Evolutionary conservation across 2,888 invertebrate species (phyloP), one percentile per base, ranked within the genome.

Genomic region (Cephus spinipes): DNA sequence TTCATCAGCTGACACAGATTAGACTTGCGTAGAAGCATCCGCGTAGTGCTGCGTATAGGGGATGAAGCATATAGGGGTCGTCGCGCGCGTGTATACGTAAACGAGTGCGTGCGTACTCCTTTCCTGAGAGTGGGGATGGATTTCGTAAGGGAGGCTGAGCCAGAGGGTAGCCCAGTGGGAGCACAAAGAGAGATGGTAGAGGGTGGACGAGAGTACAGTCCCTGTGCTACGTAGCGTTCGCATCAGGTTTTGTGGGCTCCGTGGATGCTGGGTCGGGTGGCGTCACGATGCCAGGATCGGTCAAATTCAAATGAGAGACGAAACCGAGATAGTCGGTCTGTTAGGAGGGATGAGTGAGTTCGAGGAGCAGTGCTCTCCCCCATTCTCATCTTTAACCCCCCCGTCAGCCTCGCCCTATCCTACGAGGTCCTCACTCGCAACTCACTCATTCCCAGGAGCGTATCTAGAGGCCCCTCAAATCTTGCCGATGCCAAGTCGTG

Each of bases 221-320:
- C 23, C 23, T 23, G 1, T 9, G 55, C 55, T 23, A 55, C 55
- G 55, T 6, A 55, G 55, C 23, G 23, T 15, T 55, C 55, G 73
- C 79, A 82, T 80, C 40, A 77, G 81, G 79, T 83, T 83, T 82
- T 76, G 79, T 80, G 75, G 81, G 77, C 55, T 78, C 81, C 76
- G 40, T 36, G 40, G 34, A 75, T 40, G 79, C 75, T 77, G 80
- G 78, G 76, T 81, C 77, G 76, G 76, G 74, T 76, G 74, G 69
- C 79, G 75, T 76, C 76, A 68, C 68, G 68, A 74, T 75, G 40
- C 79, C 80, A 81, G 82, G 82, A 85, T 83, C 81, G 83, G 83
- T 83, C 81, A 82, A 82, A 83, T 82, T 83, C 81, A 84, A 84
- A 85, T 83, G 85, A 84, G 84, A 82, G 79, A 79, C 79, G 75